Percentiles rank a stretch among this genome's conserved stretches.
These are phyloP conservation scores for Cavia aperea DNA, from an alignment of 2,113 vertebrate species.

Conservation along the genomic window DNA sequence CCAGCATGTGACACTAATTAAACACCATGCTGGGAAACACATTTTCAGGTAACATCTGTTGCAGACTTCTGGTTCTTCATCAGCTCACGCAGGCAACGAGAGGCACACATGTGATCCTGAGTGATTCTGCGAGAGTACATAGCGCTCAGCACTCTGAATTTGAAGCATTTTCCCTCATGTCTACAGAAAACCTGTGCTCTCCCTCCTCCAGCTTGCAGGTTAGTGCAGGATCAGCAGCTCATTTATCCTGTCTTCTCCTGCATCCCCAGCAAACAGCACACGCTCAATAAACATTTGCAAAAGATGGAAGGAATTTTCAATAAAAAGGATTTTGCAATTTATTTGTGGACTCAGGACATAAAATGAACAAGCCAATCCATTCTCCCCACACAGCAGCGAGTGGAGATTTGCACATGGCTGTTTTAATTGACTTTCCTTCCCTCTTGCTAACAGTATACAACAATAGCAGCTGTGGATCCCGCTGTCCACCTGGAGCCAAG, in stretches of 20 bases:
- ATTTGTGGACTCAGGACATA: slow-evolving; percentile 25
- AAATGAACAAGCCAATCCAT: slow-evolving; percentile 34
- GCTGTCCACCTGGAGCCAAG: not conserved
- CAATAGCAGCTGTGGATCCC: not conserved
- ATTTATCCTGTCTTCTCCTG: not conserved
- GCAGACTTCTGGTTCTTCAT: not conserved
- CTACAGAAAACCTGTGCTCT: not conserved
- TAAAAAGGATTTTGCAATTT: slow-evolving; percentile 54
- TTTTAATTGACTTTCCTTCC: slow-evolving; percentile 18
- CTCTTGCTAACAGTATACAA: not conserved
- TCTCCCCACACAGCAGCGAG: not conserved
- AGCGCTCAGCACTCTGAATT: not conserved
- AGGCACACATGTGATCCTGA: not conserved
- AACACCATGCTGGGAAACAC: not conserved
- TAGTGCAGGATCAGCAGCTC: not conserved
- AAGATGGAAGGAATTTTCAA: slow-evolving; percentile 34
- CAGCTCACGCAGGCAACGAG: not conserved
- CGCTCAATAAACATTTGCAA: slow-evolving; percentile 51
- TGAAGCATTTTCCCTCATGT: not conserved
- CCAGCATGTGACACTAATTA: not conserved
- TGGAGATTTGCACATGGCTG: not conserved
- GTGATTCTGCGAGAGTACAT: not conserved
- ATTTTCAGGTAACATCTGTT: not conserved
- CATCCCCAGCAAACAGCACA: not conserved
- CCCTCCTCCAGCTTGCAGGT: not conserved